Evolutionary conservation across 2,113 vertebrate genomes (phyloP).

Genomic region (Arothron firmamentum): DNA sequence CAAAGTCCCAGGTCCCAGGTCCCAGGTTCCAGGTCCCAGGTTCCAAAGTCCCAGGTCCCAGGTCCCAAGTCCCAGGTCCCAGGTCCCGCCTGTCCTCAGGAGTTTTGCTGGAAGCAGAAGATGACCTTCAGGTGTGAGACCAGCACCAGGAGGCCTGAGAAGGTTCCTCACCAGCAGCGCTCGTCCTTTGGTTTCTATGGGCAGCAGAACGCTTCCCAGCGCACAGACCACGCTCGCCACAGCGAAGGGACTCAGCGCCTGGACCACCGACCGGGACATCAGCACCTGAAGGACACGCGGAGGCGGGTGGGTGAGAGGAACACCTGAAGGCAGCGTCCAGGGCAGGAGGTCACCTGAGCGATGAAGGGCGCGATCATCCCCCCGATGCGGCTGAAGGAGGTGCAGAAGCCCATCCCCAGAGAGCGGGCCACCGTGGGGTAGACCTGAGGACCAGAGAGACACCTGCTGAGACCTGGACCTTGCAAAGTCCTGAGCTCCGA

Average conservation of each 20-base stretch:
- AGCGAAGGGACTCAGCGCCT: conserved; percentile 82
- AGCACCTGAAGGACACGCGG: conserved; percentile 78
- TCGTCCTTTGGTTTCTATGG: conserved; percentile 90
- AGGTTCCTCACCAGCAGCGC: conserved; percentile 81
- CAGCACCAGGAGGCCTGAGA: too few species aligned
- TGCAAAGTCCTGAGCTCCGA: background rate
- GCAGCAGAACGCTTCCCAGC: conserved; percentile 79
- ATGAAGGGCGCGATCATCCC: conserved; percentile 95
- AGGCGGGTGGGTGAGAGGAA: background rate
- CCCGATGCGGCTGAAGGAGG: conserved; percentile 88
- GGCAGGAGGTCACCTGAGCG: conserved; percentile 59
- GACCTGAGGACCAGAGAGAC: conserved; percentile 73
- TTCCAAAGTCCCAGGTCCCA: too few species aligned
- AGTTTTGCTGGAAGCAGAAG: conserved; percentile 63
- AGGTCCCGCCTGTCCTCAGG: conserved; percentile 36
- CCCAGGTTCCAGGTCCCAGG: too few species aligned
- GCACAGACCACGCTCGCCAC: conserved; percentile 78
- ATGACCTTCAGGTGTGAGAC: background rate
- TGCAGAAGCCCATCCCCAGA: conserved; percentile 90
- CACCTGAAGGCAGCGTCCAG: background rate
- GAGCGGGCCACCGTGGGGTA: conserved; percentile 88
- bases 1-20: too few species aligned
- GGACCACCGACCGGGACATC: conserved; percentile 79
- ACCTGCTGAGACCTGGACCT: background rate
- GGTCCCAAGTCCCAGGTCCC: too few species aligned